Conservation (phyloP, 2,888 invertebrate species). For the Xanthorhoe spadicearia region DNA sequence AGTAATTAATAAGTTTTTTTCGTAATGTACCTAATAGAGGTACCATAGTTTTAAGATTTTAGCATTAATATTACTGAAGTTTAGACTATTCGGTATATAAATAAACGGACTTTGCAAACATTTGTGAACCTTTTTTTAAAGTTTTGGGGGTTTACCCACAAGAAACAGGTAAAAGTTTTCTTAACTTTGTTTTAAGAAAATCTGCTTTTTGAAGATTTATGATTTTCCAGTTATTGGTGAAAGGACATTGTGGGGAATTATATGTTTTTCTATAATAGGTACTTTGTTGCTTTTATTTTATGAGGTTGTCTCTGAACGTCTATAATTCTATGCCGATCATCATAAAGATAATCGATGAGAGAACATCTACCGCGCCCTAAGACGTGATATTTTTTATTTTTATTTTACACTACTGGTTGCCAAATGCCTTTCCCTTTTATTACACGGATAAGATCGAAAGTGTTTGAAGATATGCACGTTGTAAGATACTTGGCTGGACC, state of each 20-base stretch:
- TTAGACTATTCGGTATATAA: conserved; percentile 10
- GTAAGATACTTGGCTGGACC: background rate
- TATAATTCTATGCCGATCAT: background rate
- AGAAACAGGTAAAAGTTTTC: too few species aligned
- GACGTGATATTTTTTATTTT: too few species aligned
- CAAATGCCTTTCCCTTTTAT: conserved; percentile 5
- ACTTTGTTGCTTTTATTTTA: background rate
- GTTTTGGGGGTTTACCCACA: too few species aligned
- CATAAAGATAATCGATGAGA: too few species aligned
- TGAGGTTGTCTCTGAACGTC: background rate
- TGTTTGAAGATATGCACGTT: conserved; percentile 4
- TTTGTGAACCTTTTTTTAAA: background rate
- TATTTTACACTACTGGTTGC: background rate
- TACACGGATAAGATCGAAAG: conserved; percentile 12
- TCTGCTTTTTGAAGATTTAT: too few species aligned
- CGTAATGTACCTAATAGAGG: conserved; percentile 1
- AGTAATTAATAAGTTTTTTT: conserved; percentile 18
- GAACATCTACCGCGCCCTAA: background rate
- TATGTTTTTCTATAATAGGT: too few species aligned
- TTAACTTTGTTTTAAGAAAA: too few species aligned
- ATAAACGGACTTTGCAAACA: conserved; percentile 1
- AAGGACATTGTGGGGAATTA: too few species aligned
- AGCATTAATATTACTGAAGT: conserved; percentile 1
- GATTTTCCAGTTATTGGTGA: too few species aligned
- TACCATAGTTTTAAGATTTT: conserved; percentile 11